These are phyloP conservation scores for Cephonodes hylas DNA, from an alignment of 2,888 invertebrate genomes.

Conservation along the genomic window DNA sequence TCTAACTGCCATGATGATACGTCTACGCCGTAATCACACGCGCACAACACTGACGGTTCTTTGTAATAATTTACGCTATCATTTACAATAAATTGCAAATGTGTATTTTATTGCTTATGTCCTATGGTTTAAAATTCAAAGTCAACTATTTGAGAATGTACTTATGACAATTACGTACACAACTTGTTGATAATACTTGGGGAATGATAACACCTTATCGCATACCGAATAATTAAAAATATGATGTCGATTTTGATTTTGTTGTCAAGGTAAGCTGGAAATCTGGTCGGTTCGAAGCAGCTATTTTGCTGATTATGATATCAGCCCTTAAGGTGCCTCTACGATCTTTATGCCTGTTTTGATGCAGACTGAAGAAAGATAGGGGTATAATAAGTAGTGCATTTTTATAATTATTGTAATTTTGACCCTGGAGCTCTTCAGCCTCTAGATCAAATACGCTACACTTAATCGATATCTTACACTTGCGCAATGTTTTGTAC, in stretches of 20 bases:
- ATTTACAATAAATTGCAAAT: neutral
- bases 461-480: neutral
- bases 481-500: neutral
- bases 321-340: no score
- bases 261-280: conserved; percentile 10
- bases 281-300: no score
- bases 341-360: no score
- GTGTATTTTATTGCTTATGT: neutral
- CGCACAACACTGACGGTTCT: conserved; percentile 17
- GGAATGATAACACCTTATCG: neutral
- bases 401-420: no score
- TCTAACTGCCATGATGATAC: conserved; percentile 42
- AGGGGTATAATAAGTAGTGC: no score
- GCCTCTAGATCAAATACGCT: no score
- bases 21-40: conserved; percentile 23
- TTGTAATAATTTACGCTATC: neutral
- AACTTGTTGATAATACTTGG: neutral
- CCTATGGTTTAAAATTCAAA: neutral
- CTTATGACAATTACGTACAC: conserved; percentile 24
- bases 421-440: no score
- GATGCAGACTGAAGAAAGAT: no score
- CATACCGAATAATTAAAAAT: neutral
- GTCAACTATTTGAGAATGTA: neutral
- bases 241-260: neutral
- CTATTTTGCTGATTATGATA: no score